Conservation (phyloP, 2,888 invertebrate species). For the Heliconius sara region DNA sequence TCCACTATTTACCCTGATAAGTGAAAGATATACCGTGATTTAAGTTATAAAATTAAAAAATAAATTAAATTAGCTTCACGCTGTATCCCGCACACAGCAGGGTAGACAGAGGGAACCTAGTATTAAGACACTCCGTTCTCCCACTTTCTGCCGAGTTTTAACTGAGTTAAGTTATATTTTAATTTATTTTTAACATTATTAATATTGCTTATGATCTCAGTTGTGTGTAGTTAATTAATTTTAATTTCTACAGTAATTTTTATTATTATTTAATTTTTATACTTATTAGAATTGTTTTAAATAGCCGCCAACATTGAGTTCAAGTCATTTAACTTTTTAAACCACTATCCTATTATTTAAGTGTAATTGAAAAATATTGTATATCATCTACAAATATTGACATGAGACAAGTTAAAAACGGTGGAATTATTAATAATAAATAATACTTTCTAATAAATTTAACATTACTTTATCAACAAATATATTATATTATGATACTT, state of each 20-base stretch:
- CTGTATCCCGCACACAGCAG: no score
- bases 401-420: background rate
- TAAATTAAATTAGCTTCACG: no score
- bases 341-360: background rate
- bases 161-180: no score
- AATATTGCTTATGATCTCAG: constrained; percentile 14
- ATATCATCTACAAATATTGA: background rate
- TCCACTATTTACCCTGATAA: no score
- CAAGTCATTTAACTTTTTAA: background rate
- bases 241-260: background rate
- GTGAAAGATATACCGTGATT: no score
- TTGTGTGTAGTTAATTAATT: background rate
- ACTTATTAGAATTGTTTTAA: background rate
- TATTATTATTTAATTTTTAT: background rate
- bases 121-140: no score
- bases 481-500: no score
- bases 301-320: background rate
- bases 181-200: constrained; percentile 1
- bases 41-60: no score
- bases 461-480: background rate
- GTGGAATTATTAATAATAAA: background rate
- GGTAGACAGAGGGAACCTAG: no score
- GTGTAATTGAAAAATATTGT: background rate
- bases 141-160: no score
- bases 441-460: background rate